Evolutionary conservation across 2,888 invertebrate genomes (phyloP), one percentile per base, ranked within the genome.

Genomic region (Drosophila lutescens): DNA sequence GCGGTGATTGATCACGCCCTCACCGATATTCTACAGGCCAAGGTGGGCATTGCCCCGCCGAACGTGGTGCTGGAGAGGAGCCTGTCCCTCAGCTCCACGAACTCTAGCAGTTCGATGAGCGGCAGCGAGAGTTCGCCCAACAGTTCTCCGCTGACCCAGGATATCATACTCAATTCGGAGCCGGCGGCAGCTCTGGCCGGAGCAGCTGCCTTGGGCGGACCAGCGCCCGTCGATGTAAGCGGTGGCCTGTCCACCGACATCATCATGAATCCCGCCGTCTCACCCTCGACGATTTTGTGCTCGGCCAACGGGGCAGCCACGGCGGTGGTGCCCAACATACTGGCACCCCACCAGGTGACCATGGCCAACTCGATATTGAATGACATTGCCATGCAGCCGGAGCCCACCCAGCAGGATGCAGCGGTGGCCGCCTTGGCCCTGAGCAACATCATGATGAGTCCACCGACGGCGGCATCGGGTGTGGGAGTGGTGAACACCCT

Each of bases 241-340:
- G 75, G 74, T 4, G 71, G 87, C 1, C 77, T 91, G 8, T 90
- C 90, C 90, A 38, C 88, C 90, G 95, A 95, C 73, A 93, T 94
- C 20, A 95, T 95, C 69, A 92, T 95, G 75, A 94, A 93, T 91
- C 93, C 94, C 7, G 93, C 93, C 58, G 93, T 95, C 63, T 94
- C 95, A 0, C 95, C 95, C 0, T 93, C 93, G 76, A 91, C 92
- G 10, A 91, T 95, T 90, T 93, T 95, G 89, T 94, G 94, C 69
- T 92, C 90, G 51, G 88, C 90, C 1, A 91, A 90, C 68, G 90
- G 90, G 1, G 90, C 90, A 4, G 90, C 90, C 63, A 88, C 91
- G 0, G 90, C 90, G 0, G 78, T 91, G 34, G 90, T 90, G 57
- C 90, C 91, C 49, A 91, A 91, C 53, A 87, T 91, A 3, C 78